Evolutionary conservation across 2,888 invertebrate genomes (phyloP).

Genomic region (Trichopria drosophilae): DNA sequence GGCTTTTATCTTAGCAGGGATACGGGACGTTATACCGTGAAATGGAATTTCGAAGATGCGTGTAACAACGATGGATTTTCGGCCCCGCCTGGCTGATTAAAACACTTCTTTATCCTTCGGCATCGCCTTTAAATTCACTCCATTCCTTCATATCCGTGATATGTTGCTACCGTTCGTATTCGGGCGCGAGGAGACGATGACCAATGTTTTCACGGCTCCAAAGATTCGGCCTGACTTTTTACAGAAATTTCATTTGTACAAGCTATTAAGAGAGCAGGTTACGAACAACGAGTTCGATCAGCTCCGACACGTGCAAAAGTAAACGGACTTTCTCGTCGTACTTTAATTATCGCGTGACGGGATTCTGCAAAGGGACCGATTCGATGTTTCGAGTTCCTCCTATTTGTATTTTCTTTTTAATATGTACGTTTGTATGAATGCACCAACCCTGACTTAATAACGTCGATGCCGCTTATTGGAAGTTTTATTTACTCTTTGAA

Average conservation of each 20-base stretch:
- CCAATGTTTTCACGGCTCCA: slow-evolving; percentile 26
- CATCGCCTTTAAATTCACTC: slow-evolving; percentile 16
- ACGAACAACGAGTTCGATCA: slow-evolving; percentile 30
- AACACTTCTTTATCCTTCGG: too few relatives aligned
- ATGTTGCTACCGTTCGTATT: slow-evolving; percentile 44
- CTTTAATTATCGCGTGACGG: too few relatives aligned
- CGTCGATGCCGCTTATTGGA: too few relatives aligned
- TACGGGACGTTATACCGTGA: slow-evolving; percentile 52
- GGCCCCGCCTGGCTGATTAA: slow-evolving; percentile 36
- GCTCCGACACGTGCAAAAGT: slow-evolving; percentile 12
- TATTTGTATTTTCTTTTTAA: too few relatives aligned
- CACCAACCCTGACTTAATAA: too few relatives aligned
- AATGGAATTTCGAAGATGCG: slow-evolving; percentile 49
- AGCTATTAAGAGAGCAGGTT: slow-evolving; percentile 40
- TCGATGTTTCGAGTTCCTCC: too few relatives aligned
- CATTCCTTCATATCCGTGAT: slow-evolving; percentile 39
- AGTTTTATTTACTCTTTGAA: too few relatives aligned
- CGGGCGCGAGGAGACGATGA: slow-evolving; percentile 15
- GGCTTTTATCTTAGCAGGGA: slow-evolving; percentile 45
- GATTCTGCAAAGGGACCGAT: too few relatives aligned
- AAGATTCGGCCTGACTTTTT: slow-evolving; percentile 39
- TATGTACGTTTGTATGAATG: too few relatives aligned
- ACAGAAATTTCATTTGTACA: slow-evolving; percentile 46
- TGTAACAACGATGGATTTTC: slow-evolving; percentile 45
- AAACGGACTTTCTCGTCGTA: too few relatives aligned